These are phyloP conservation scores for Peromyscus attwateri DNA, from an alignment of 2,797 vertebrate genomes.

Conservation along the genomic window DNA sequence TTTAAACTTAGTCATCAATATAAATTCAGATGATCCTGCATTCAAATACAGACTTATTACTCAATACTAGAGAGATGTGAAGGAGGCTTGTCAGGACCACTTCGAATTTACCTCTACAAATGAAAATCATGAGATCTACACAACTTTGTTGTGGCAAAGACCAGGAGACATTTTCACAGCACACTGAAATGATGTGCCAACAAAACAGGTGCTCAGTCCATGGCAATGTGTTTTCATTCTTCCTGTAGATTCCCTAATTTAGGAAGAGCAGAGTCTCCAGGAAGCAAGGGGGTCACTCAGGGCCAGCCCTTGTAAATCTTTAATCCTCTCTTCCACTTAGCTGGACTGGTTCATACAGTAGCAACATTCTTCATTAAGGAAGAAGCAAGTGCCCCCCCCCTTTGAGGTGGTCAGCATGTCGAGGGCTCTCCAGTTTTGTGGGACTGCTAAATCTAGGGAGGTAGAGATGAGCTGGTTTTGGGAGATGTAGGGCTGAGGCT, in stretches of 20 bases:
- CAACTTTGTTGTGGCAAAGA: neutral
- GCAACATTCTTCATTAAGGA: neutral
- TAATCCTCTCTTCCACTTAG: no score
- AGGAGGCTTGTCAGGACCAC: neutral
- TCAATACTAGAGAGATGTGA: neutral
- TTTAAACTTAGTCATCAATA: conserved; percentile 31
- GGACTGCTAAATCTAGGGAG: neutral
- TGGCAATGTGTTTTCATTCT: neutral
- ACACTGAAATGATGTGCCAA: neutral
- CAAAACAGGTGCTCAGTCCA: neutral
- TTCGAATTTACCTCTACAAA: neutral
- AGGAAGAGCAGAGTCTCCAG: neutral
- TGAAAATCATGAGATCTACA: neutral
- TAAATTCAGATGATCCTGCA: neutral
- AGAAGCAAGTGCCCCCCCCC: neutral
- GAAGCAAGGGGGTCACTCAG: neutral
- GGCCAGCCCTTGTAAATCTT: neutral
- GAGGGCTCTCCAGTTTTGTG: neutral
- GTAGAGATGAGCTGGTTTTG: neutral
- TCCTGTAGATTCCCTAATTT: neutral
- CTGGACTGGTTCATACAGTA: neutral
- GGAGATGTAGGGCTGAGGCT: neutral
- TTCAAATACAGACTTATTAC: conserved; percentile 24
- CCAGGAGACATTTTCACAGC: neutral
- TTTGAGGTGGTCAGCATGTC: neutral